Percentiles rank a stretch among this genome's conserved stretches.
These are phyloP conservation scores for Ameiurus melas DNA, from an alignment of 2,113 vertebrate species.

Conservation along the genomic window DNA sequence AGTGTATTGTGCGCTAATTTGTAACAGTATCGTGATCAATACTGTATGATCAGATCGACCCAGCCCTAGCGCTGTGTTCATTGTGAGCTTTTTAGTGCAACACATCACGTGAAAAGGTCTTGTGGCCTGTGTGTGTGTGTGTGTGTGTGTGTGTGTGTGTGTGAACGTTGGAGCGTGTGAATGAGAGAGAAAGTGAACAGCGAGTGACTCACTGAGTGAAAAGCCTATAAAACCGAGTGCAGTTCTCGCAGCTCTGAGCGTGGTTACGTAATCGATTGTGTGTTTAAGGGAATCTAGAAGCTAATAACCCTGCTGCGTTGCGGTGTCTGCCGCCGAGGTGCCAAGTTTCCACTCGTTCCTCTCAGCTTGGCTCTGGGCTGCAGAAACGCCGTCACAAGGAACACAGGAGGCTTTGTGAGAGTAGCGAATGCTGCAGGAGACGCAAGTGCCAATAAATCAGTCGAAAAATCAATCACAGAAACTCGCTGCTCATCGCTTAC, in stretches of 20 bases:
- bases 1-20: not conserved
- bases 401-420: constrained; percentile 30
- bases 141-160: not conserved
- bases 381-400: not conserved
- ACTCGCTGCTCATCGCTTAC: not conserved
- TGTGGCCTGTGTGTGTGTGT: not conserved
- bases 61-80: not conserved
- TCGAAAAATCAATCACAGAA: too few relatives aligned
- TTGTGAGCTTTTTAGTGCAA: not conserved
- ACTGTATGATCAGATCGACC: not conserved
- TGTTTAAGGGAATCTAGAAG: constrained; percentile 3
- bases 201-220: not conserved
- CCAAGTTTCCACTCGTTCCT: constrained; percentile 25
- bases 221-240: not conserved
- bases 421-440: constrained; percentile 4
- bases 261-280: not conserved
- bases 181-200: not conserved
- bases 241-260: not conserved
- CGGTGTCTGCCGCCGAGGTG: constrained; percentile 34
- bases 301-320: not conserved
- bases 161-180: not conserved
- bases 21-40: not conserved
- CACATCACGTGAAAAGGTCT: not conserved
- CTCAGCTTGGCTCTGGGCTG: not conserved
- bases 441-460: too few relatives aligned